phyloP scores from a whole-genome alignment of 2,797 vertebrate genomes.

The Champsocephalus esox region DNA sequence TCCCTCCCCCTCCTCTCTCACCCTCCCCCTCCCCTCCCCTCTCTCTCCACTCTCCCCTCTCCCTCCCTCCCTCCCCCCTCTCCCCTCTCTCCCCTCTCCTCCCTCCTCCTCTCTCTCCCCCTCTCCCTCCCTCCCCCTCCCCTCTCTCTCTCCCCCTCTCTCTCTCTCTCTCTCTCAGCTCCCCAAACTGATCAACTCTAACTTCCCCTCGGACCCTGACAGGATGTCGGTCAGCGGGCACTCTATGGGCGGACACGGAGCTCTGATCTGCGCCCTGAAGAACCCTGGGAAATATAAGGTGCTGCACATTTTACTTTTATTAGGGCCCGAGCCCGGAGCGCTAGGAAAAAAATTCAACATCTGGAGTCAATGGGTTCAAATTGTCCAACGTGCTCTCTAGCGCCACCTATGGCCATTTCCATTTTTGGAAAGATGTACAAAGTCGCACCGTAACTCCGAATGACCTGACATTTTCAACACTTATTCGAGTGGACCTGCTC shows the following conservation, averaged over 20 bases:
- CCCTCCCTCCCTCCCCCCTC: fast-evolving
- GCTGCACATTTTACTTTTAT: too few relatives aligned
- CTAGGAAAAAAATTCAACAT: too few relatives aligned
- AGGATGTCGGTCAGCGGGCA: slow-evolving; percentile 93
- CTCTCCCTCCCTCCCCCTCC: fast-evolving
- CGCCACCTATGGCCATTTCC: too few relatives aligned
- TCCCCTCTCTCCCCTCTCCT: fast-evolving
- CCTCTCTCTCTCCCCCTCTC: fast-evolving
- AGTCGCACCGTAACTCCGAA: too few relatives aligned
- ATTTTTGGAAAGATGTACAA: too few relatives aligned
- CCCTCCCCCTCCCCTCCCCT: fast-evolving
- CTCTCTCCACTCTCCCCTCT: fast-evolving
- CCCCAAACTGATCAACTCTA: slow-evolving; percentile 91
- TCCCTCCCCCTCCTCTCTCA: fast-evolving
- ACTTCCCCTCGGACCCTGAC: slow-evolving; percentile 91
- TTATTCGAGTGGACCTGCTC: too few relatives aligned
- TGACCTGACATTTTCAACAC: too few relatives aligned
- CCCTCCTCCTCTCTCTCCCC: fast-evolving
- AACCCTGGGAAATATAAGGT: slow-evolving; percentile 96
- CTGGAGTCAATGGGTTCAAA: too few relatives aligned
- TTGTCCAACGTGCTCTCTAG: too few relatives aligned
- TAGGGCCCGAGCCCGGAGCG: too few relatives aligned
- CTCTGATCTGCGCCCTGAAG: slow-evolving; percentile 92
- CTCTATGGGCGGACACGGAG: slow-evolving; percentile 97
- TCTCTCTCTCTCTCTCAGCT: slow-evolving; percentile 81